Evolutionary conservation across 1,140 invertebrate species (phyloP).

Genomic region (Asobara japonica): DNA sequence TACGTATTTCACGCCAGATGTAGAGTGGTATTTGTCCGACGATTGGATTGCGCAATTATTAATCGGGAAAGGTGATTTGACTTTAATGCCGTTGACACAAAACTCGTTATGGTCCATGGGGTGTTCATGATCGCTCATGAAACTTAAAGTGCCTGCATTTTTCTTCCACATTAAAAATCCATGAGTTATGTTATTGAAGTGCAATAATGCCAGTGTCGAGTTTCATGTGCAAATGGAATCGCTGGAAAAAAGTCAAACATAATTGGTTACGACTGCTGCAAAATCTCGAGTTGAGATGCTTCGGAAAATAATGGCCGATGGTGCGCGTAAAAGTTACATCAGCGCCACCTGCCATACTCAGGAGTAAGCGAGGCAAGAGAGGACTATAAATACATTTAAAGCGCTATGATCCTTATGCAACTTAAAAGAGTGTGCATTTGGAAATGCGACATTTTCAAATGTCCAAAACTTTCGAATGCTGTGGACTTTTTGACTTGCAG

Average conservation of each 20-base stretch:
- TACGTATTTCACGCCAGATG: too few relatives aligned
- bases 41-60: slow-evolving; percentile 34
- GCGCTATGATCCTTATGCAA: too few relatives aligned
- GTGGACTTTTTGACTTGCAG: too few relatives aligned
- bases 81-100: slow-evolving; percentile 20
- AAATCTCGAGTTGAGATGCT: neutral
- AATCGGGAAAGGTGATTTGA: slow-evolving; percentile 30
- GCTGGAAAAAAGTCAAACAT: slow-evolving; percentile 21
- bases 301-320: neutral
- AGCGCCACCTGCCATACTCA: too few relatives aligned
- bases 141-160: neutral
- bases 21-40: slow-evolving; percentile 10
- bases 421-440: too few relatives aligned
- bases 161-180: neutral
- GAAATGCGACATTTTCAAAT: too few relatives aligned
- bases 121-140: neutral
- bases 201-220: neutral
- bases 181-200: neutral
- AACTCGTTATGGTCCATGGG: neutral
- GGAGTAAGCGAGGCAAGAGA: too few relatives aligned
- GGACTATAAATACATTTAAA: too few relatives aligned
- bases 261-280: neutral
- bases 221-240: neutral
- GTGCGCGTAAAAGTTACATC: neutral
- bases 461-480: too few relatives aligned